Percentiles rank a stretch among this genome's conserved stretches.
These are phyloP conservation scores for Chymomyza costata DNA, from an alignment of 1,140 invertebrate genomes.

Conservation along the genomic window DNA sequence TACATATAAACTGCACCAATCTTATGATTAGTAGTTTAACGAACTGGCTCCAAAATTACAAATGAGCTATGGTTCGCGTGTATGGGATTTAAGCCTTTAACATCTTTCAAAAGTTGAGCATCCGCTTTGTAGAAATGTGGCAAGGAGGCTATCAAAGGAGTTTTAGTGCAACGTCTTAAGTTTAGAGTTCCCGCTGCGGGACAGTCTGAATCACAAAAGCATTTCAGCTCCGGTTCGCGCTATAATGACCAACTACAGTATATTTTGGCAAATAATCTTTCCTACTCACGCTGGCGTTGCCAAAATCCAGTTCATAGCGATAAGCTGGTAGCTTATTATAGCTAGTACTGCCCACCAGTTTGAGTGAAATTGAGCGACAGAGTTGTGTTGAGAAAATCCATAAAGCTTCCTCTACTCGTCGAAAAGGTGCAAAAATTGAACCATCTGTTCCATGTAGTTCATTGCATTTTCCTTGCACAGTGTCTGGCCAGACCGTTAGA, in stretches of 20 bases:
- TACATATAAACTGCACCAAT: slow-evolving; percentile 2
- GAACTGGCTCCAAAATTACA: slow-evolving; percentile 85
- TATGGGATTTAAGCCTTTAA: slow-evolving; percentile 83
- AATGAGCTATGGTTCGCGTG: slow-evolving; percentile 81
- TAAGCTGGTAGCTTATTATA: slow-evolving; percentile 82
- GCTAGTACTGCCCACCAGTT: slow-evolving; percentile 77
- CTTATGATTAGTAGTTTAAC: not conserved
- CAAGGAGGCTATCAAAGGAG: slow-evolving; percentile 76
- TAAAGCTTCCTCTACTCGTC: slow-evolving; percentile 78
- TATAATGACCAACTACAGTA: too few species aligned
- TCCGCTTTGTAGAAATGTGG: slow-evolving; percentile 88
- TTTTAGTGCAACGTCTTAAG: slow-evolving; percentile 77
- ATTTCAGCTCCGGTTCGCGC: slow-evolving; percentile 81
- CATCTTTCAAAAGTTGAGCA: slow-evolving; percentile 78
- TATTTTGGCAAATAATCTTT: not conserved
- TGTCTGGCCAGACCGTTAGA: slow-evolving; percentile 77
- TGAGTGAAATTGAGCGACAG: slow-evolving; percentile 81
- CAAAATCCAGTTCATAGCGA: slow-evolving; percentile 81
- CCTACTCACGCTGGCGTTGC: slow-evolving; percentile 42
- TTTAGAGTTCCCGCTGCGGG: slow-evolving; percentile 83
- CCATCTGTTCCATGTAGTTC: slow-evolving; percentile 83
- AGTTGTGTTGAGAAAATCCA: slow-evolving; percentile 80
- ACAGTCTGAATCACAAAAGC: slow-evolving; percentile 83
- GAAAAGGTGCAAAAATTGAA: slow-evolving; percentile 83
- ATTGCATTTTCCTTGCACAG: slow-evolving; percentile 79